Percentiles rank a stretch among this genome's conserved stretches.
phyloP scores from a whole-genome alignment of 2,797 vertebrate species.

The Bradypodion pumilum region DNA sequence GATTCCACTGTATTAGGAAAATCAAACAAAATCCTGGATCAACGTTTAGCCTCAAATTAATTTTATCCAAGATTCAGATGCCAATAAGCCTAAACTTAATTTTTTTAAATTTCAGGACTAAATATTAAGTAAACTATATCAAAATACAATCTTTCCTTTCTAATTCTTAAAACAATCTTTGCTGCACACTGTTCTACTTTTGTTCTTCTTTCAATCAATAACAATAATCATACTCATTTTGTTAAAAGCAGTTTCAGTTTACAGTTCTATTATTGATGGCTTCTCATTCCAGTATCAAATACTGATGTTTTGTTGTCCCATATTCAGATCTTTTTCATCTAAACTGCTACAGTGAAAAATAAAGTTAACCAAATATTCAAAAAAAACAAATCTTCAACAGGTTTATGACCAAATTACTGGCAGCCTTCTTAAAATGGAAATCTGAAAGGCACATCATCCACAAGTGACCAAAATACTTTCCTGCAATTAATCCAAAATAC shows the following conservation, averaged over 20 bases:
- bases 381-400: neutral
- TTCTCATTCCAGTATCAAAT: constrained; percentile 29
- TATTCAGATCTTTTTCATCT: neutral
- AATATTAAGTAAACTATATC: neutral
- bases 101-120: neutral
- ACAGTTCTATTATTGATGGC: neutral
- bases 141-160: neutral
- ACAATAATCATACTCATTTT: neutral
- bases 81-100: neutral
- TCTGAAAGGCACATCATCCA: neutral
- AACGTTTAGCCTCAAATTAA: constrained; percentile 28
- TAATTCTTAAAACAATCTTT: neutral
- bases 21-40: constrained; percentile 58
- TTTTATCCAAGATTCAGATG: constrained; percentile 6
- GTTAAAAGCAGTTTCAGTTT: constrained; percentile 22
- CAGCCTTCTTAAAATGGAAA: neutral
- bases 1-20: too few relatives aligned
- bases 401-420: neutral
- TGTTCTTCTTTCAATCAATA: neutral
- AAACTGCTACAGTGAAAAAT: neutral
- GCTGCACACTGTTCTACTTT: neutral
- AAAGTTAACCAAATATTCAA: constrained; percentile 4
- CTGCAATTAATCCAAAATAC: neutral
- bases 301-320: neutral
- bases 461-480: neutral